Conservation (phyloP, 2,888 invertebrate species). For the Sisyra terminalis region DNA sequence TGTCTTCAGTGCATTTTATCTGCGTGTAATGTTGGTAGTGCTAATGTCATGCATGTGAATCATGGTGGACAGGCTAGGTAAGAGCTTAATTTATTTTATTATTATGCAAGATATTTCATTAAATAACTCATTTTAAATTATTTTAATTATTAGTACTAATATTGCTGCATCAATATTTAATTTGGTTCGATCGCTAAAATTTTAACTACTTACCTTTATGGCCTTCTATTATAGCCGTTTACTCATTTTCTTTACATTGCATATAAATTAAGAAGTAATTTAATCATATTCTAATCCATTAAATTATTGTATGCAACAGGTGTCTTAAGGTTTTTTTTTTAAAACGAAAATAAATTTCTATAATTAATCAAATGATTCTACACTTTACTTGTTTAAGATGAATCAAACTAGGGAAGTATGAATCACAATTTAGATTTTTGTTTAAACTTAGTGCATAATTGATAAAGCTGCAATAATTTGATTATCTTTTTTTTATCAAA, state of each 20-base stretch:
- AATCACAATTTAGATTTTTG: not conserved
- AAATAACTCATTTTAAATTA: not conserved
- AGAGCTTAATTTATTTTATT: conserved; percentile 20
- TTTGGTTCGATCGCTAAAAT: no score
- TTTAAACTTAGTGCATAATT: not conserved
- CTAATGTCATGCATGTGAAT: conserved; percentile 4
- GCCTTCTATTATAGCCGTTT: not conserved
- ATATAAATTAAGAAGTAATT: not conserved
- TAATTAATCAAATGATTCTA: not conserved
- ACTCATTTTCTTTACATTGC: not conserved
- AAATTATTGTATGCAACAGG: conserved; percentile 2
- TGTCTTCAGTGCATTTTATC: not conserved
- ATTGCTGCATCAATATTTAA: not conserved
- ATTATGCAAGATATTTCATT: conserved; percentile 6
- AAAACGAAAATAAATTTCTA: not conserved
- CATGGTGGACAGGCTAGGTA: conserved; percentile 46
- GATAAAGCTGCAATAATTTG: not conserved
- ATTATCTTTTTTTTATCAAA: not conserved
- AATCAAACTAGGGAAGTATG: no score
- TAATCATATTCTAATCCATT: no score
- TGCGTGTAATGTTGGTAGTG: conserved; percentile 2
- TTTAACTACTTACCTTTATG: not conserved
- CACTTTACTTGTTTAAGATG: no score
- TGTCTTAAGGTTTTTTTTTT: not conserved
- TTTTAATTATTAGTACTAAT: no score